A percentile compares a stretch with the other conserved stretches of the same genome.
Conservation (phyloP, 2,113 vertebrate species). For the Nannobrachium achirus region DNA sequence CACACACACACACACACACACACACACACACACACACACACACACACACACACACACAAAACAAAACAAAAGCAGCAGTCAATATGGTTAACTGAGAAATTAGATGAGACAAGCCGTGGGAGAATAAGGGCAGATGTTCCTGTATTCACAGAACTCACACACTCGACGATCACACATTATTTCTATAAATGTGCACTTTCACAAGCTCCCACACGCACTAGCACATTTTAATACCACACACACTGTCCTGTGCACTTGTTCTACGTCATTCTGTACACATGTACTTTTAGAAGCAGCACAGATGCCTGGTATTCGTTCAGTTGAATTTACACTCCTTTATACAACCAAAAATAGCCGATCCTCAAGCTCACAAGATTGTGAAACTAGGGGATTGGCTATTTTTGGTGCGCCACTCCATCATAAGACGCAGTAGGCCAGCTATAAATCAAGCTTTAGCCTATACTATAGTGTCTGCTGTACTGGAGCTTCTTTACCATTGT, state of each 20-base stretch:
- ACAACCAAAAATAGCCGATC: no score
- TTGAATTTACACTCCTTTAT: not conserved
- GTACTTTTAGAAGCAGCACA: not conserved
- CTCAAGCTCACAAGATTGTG: no score
- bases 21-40: not conserved
- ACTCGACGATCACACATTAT: not conserved
- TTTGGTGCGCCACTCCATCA: no score
- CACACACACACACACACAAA: not conserved
- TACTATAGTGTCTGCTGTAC: no score
- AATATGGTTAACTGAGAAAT: constrained; percentile 42
- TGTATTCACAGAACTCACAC: constrained; percentile 49
- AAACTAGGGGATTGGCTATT: no score
- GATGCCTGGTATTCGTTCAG: not conserved
- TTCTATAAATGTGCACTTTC: constrained; percentile 8
- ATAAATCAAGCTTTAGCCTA: no score
- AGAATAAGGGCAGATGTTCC: constrained; percentile 41
- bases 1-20: constrained; percentile 5
- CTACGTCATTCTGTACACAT: no score
- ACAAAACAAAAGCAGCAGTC: constrained; percentile 20
- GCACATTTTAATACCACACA: not conserved
- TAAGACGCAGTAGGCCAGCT: no score
- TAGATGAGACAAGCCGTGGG: constrained; percentile 41
- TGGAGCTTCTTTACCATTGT: no score
- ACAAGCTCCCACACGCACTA: not conserved
- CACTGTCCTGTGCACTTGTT: not conserved